Evolutionary conservation across 35 echinoderm and acorn worm species (phyloP).

Genomic region (Nesometra sesokonis): DNA sequence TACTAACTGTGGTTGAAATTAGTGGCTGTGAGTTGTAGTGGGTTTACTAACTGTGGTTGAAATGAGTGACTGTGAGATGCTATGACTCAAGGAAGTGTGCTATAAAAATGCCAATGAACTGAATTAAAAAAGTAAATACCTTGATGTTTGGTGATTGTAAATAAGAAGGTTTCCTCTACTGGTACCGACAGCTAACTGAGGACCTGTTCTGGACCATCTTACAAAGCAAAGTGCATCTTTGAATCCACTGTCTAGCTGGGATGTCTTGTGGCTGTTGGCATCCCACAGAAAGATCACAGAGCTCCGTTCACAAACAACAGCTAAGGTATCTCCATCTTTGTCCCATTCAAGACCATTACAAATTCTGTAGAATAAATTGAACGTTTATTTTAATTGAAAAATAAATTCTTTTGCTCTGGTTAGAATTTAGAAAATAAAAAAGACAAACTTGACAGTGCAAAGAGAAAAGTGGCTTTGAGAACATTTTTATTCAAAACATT

Average conservation of each 20-base stretch:
- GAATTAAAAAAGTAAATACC: constrained; percentile 53
- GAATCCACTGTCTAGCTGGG: constrained; percentile 95
- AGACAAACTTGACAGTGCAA: too few species aligned
- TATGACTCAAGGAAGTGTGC: too few species aligned
- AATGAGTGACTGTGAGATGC: too few species aligned
- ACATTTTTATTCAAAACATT: too few species aligned
- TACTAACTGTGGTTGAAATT: too few species aligned
- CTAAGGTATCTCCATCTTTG: constrained; percentile 86
- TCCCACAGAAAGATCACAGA: constrained; percentile 91
- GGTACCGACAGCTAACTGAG: constrained; percentile 89
- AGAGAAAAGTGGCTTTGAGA: too few species aligned
- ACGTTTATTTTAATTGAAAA: too few species aligned
- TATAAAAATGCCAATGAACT: too few species aligned
- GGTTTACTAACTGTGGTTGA: too few species aligned
- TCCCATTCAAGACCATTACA: constrained; percentile 87
- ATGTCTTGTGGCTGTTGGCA: constrained; percentile 72
- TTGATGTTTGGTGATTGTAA: constrained; percentile 95
- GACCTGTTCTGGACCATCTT: constrained; percentile 76
- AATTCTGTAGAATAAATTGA: constrained; percentile 10
- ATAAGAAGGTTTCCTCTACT: constrained; percentile 80
- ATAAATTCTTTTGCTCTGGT: too few species aligned
- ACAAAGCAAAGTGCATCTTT: constrained; percentile 67
- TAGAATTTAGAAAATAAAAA: too few species aligned
- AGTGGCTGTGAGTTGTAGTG: too few species aligned
- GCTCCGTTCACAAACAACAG: constrained; percentile 85